A percentile compares a stretch with the other conserved stretches of the same genome.
Conservation (phyloP, 2,797 vertebrate genomes). For the Triplophysa yarkandensis region DNA sequence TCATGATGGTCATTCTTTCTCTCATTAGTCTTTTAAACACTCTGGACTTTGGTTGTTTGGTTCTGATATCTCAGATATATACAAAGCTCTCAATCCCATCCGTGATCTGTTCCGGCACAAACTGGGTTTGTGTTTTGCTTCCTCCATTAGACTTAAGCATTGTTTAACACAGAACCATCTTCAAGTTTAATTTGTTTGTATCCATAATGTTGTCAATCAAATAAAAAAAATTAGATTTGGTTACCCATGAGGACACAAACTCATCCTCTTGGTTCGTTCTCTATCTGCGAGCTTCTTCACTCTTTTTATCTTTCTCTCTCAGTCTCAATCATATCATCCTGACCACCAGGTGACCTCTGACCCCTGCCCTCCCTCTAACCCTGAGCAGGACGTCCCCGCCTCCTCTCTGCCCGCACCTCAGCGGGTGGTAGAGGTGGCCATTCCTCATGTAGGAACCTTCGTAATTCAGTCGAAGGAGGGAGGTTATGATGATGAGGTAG, state of each 20-base stretch:
- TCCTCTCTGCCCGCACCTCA: constrained; percentile 77
- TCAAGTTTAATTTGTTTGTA: not conserved
- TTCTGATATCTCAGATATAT: constrained; percentile 1
- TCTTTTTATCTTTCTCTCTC: constrained; percentile 64
- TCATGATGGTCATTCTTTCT: constrained; percentile 4
- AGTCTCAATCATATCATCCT: constrained; percentile 72
- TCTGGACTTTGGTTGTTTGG: constrained; percentile 24
- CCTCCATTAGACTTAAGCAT: not conserved
- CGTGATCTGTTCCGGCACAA: not conserved
- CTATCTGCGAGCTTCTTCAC: not conserved
- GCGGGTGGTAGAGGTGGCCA: constrained; percentile 91
- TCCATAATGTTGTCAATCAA: not conserved
- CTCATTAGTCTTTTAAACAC: constrained; percentile 1
- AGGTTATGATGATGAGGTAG: constrained; percentile 98
- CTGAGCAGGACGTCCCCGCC: constrained; percentile 68
- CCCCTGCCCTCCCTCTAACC: constrained; percentile 64
- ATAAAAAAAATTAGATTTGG: not conserved
- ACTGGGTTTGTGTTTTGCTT: not conserved
- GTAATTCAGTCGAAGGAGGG: constrained; percentile 94
- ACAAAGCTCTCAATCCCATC: not conserved
- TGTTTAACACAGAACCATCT: not conserved
- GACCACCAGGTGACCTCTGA: constrained; percentile 61
- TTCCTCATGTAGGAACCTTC: constrained; percentile 93
- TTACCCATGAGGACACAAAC: constrained; percentile 14
- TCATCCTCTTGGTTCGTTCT: constrained; percentile 11